phyloP scores from a whole-genome alignment of 2,888 invertebrate genomes.

The Drosophila affinis region DNA sequence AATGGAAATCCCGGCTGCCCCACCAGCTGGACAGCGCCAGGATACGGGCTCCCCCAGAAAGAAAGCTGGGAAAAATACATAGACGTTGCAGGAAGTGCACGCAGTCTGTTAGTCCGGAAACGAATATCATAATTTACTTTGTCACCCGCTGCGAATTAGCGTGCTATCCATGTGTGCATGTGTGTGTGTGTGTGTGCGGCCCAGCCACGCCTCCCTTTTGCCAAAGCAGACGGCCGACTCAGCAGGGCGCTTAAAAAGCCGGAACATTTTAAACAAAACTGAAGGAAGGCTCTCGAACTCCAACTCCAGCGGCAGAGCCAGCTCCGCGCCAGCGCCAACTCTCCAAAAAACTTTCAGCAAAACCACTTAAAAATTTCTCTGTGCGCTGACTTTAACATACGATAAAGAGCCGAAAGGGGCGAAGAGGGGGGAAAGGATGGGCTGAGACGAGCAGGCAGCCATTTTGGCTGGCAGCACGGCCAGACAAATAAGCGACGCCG shows the following conservation, averaged over 20 bases:
- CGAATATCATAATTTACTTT: constrained; percentile 80
- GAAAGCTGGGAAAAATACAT: constrained; percentile 25
- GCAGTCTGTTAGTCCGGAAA: constrained; percentile 78
- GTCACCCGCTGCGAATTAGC: constrained; percentile 81
- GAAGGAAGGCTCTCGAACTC: constrained; percentile 65
- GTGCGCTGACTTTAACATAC: constrained; percentile 69
- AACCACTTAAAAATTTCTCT: constrained; percentile 71
- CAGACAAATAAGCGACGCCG: constrained; percentile 76
- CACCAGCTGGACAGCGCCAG: constrained; percentile 49
- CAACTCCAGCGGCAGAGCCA: constrained; percentile 27
- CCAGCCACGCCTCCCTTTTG: constrained; percentile 62
- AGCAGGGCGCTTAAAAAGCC: constrained; percentile 53
- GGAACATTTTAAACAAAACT: constrained; percentile 75
- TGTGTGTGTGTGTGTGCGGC: constrained; percentile 36
- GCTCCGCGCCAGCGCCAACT: not conserved
- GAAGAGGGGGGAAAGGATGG: constrained; percentile 4
- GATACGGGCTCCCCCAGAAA: constrained; percentile 9
- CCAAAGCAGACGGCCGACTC: constrained; percentile 36
- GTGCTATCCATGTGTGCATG: constrained; percentile 38
- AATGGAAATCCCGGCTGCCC: constrained; percentile 62
- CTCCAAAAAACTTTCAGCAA: constrained; percentile 62
- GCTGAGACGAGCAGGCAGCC: constrained; percentile 29
- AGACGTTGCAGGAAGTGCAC: constrained; percentile 67
- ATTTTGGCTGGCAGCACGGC: constrained; percentile 40
- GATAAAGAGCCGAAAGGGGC: constrained; percentile 54